A percentile compares a stretch with the other conserved stretches of the same genome.
phyloP scores from a whole-genome alignment of 2,113 vertebrate species.

The Theristicus caerulescens region DNA sequence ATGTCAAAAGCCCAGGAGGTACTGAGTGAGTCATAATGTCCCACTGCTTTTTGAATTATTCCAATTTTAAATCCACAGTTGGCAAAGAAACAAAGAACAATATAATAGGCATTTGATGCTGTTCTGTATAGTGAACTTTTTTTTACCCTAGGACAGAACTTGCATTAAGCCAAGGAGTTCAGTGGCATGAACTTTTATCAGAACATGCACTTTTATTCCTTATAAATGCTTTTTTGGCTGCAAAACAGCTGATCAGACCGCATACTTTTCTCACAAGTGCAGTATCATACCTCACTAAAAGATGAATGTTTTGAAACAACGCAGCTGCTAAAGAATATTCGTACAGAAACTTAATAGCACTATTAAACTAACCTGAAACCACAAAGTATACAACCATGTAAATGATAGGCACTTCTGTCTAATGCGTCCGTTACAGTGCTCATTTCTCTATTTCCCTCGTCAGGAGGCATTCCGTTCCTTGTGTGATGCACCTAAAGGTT shows the following conservation, averaged over 20 bases:
- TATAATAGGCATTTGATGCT: constrained; percentile 65
- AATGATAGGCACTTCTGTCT: not conserved
- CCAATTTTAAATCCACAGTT: constrained; percentile 64
- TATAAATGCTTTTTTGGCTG: constrained; percentile 36
- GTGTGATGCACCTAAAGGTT: not conserved
- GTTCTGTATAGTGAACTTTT: constrained; percentile 63
- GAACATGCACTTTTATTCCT: constrained; percentile 45
- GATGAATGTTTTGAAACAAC: not conserved
- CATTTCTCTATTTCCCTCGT: not conserved
- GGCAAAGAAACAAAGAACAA: constrained; percentile 74
- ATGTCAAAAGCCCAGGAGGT: constrained; percentile 69
- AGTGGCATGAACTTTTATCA: constrained; percentile 57
- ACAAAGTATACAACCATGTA: not conserved
- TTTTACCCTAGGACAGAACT: constrained; percentile 55
- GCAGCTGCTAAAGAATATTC: not conserved
- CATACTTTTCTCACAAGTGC: not conserved
- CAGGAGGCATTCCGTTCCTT: not conserved
- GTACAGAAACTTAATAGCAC: not conserved
- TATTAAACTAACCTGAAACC: not conserved
- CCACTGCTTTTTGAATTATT: constrained; percentile 71
- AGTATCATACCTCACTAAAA: too few species aligned
- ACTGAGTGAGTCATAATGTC: constrained; percentile 65
- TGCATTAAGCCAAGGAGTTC: constrained; percentile 35
- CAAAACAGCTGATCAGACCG: not conserved
- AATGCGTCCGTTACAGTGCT: not conserved